Evolutionary conservation across 2,888 invertebrate genomes (phyloP), one percentile per base, ranked within the genome.

Genomic region (Drosophila nigritarsus): DNA sequence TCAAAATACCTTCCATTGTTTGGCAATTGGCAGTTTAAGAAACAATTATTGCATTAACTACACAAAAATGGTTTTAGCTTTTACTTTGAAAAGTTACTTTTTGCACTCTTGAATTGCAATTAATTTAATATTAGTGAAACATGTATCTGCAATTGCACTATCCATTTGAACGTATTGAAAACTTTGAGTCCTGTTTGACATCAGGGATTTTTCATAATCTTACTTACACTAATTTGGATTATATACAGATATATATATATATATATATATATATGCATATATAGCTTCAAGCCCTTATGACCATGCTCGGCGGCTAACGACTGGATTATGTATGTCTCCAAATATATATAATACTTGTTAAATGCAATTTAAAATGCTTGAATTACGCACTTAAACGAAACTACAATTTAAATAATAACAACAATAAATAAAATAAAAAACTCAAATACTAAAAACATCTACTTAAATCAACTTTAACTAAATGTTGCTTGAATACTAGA

Each of bases 301-400:
- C 71, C 77, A 63, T 40, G 45, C 48, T 40, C 15, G 50, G 59
- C 77, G 82, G 82, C 77, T 81, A 81, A 63, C 65, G 18, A 5
- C 58, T 49, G 11, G 65, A 66, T 59, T 27, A 49, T 27, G 49
- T 56, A 63, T 45, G 48, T 72, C 63, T 73, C 51, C 59, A 67
- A 73, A 64, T 65, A 73, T 38, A 73, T 49, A 66, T 45, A 75
- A 69, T 49, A 75, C 53, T 79, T 70, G 54, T 72, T 77, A 73
- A 79, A 79, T 29, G 69, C 65, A 55, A 65, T 63, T 81, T 77
- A 38, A 76, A 81, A 66, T 77, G 78, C 82, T 78, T 67, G 56
- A 74, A 65, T 49, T 67, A 48, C 27, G 79, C 79, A 79, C 78
- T 54, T 73, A 69, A 76, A 49, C 24, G 32, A 65, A 76, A 64